Evolutionary conservation across 30 jellyfish, hydroid and myxozoan genomes (phyloP).

Genomic region (Hydra vulgaris): DNA sequence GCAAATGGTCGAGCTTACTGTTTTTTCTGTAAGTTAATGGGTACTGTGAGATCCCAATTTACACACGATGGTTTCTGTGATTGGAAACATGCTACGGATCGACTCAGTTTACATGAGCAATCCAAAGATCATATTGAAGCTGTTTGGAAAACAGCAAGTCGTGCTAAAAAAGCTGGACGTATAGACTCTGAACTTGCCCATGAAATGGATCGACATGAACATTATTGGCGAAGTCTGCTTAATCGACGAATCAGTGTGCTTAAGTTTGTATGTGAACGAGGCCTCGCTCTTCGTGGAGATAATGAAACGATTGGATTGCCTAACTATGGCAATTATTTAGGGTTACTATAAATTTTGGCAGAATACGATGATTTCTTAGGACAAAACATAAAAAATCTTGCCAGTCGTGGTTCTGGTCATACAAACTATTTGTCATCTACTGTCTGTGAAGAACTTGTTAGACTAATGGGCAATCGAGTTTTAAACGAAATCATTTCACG

Average conservation of each 20-base stretch:
- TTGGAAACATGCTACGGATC: background rate
- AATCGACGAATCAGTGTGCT: background rate
- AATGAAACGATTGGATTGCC: background rate
- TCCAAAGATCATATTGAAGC: background rate
- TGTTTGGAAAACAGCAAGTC: background rate
- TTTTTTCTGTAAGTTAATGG: background rate
- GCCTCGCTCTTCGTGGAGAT: slow-evolving; percentile 5
- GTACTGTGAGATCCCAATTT: too few species aligned
- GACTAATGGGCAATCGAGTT: background rate
- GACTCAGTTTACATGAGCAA: background rate
- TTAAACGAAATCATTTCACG: background rate
- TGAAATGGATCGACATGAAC: background rate
- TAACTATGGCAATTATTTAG: slow-evolving; percentile 1
- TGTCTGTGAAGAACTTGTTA: background rate
- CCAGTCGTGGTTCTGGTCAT: background rate
- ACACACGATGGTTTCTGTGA: background rate
- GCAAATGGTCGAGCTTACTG: too few species aligned
- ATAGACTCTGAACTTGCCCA: background rate
- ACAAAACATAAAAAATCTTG: background rate
- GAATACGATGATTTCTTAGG: background rate
- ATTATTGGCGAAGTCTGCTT: background rate
- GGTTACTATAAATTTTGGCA: background rate
- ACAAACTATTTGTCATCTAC: background rate
- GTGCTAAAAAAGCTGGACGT: background rate
- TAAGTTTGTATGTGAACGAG: background rate